Conservation (phyloP, 2,113 vertebrate genomes). For the Chauna torquata region DNA sequence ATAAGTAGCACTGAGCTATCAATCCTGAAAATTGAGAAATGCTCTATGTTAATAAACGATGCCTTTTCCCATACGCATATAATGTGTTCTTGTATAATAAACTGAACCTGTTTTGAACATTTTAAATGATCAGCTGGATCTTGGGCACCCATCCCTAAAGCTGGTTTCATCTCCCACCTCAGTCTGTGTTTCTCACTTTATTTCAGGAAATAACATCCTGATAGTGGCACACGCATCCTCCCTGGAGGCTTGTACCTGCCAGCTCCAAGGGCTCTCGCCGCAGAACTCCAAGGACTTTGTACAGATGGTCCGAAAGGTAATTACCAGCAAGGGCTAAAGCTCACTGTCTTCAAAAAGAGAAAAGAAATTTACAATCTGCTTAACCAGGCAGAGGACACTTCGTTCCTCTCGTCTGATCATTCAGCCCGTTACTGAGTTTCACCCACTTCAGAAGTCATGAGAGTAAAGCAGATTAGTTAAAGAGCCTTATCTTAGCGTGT, state of each 20-base stretch:
- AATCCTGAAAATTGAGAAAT: neutral
- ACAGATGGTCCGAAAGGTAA: constrained; percentile 97
- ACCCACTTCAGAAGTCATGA: neutral
- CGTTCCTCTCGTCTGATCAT: neutral
- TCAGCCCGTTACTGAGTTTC: neutral
- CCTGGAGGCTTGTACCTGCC: constrained; percentile 96
- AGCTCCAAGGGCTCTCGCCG: constrained; percentile 92
- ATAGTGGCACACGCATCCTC: constrained; percentile 97
- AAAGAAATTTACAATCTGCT: neutral
- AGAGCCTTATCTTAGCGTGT: neutral
- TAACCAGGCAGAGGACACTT: neutral
- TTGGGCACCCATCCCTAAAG: neutral
- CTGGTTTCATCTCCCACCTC: neutral
- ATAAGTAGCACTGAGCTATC: neutral
- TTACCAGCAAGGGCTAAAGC: neutral
- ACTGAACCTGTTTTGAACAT: rapidly evolving
- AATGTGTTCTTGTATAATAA: rapidly evolving
- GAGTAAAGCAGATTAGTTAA: neutral
- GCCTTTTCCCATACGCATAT: neutral
- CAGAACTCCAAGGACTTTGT: constrained; percentile 99
- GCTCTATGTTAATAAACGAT: neutral
- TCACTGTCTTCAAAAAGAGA: neutral
- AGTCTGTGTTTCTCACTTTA: rapidly evolving
- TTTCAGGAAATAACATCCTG: constrained; percentile 92
- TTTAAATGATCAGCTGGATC: neutral